Evolutionary conservation across 2,888 invertebrate genomes (phyloP), one percentile per base, ranked within the genome.

Genomic region (Lasioglossum calceatum): DNA sequence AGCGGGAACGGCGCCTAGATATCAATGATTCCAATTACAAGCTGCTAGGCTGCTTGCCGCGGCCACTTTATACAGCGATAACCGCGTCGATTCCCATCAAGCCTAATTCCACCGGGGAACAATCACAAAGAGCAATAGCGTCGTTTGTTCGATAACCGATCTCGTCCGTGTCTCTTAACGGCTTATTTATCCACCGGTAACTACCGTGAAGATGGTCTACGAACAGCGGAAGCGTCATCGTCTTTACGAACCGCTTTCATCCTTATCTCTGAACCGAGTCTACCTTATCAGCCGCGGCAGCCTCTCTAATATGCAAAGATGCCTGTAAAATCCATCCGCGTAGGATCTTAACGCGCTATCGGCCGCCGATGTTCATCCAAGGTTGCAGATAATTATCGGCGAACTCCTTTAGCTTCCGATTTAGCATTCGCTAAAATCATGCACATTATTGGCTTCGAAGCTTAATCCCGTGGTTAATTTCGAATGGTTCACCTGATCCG

Each of bases 11-110:
- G 4, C 61, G 47, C 16, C 75, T 27, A 16, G 75, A 67, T 72
- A 79, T 42, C 84, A 54, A 83, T 64, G 85, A 47, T 84, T 83
- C 79, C 83, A 83, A 85, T 85, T 83, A 79, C 84, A 75, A 78
- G 75, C 61, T 32, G 78, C 61, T 61, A 36, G 44, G 19, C 36
- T 36, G 54, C n/a, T 7, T 2, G 23, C 23, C 23, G 58, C n/a
- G 50, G 58, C 42, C 44, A 54, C 54, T 64, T 27, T 32, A 42
- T 36, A 16, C 14, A 2, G 7, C 54, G 71, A 71, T 78, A 79
- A 79, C 71, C n/a, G 27, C 12, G 39, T 39, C 72, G 84, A 79
- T 83, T 23, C 3, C 64, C 4, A 36, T 54, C 42, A 36, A 54
- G 12, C 64, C 54, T 79, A 84, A 79, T 84, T 79, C 39, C 76